Conservation (phyloP, 2,797 vertebrate species). For the Scolopax rusticola region DNA sequence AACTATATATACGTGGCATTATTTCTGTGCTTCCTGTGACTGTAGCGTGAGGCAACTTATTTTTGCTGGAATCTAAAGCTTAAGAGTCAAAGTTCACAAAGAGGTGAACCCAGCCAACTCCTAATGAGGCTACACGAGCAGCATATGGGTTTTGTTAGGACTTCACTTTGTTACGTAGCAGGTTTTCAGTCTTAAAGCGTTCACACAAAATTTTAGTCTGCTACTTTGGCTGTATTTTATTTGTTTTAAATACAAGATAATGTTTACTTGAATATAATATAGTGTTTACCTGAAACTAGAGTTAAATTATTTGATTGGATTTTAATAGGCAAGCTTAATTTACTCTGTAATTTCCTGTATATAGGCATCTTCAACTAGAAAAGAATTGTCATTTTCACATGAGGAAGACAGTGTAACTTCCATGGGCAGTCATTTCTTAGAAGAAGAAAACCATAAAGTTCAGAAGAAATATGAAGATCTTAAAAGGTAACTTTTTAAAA, state of each 20-base stretch:
- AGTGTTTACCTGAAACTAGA: neutral
- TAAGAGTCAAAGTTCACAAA: neutral
- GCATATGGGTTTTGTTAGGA: neutral
- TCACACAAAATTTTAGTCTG: neutral
- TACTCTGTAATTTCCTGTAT: neutral
- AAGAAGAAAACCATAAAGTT: slow-evolving; percentile 81
- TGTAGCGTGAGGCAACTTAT: neutral
- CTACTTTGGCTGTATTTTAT: neutral
- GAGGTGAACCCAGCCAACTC: neutral
- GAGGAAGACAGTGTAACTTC: slow-evolving; percentile 69
- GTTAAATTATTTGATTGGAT: neutral
- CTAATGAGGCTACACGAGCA: neutral
- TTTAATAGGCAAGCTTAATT: neutral
- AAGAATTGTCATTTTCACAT: slow-evolving; percentile 63
- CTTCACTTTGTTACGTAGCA: neutral
- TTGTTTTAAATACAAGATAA: neutral
- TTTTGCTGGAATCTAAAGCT: neutral
- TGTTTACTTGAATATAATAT: neutral
- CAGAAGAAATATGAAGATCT: slow-evolving; percentile 81
- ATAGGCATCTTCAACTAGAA: neutral
- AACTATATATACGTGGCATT: neutral
- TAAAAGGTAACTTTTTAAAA: slow-evolving; percentile 79
- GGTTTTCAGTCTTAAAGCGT: neutral
- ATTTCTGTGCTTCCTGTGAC: neutral
- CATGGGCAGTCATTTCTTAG: slow-evolving; percentile 75